A percentile compares a stretch with the other conserved stretches of the same genome.
Conservation (phyloP, 2,797 vertebrate species). For the Pangasius sanitwongsei region DNA sequence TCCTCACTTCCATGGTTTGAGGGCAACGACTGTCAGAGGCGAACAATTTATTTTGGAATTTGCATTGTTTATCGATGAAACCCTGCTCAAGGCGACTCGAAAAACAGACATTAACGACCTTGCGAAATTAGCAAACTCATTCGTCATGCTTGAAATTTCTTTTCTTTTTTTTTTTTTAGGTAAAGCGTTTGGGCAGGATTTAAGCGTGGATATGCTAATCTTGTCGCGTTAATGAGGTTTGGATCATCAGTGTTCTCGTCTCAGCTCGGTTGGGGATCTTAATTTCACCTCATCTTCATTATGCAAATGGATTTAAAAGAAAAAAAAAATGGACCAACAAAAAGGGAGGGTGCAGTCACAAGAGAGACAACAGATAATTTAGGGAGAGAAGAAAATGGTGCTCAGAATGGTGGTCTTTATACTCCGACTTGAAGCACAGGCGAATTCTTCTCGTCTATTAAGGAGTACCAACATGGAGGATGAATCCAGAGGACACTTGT, state of each 20-base stretch:
- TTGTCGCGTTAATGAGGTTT: slow-evolving; percentile 56
- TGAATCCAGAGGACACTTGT: slow-evolving; percentile 29
- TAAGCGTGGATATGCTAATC: slow-evolving; percentile 58
- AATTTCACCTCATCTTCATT: slow-evolving; percentile 83
- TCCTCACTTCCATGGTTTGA: slow-evolving; percentile 26
- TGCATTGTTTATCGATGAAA: slow-evolving; percentile 32
- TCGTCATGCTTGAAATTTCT: slow-evolving; percentile 44
- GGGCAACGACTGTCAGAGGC: slow-evolving; percentile 5
- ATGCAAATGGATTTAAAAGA: slow-evolving; percentile 78
- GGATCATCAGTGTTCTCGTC: slow-evolving; percentile 50
- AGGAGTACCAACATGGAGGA: slow-evolving; percentile 30
- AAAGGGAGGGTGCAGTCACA: slow-evolving; percentile 36
- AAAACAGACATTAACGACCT: slow-evolving; percentile 49
- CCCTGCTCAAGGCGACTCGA: slow-evolving; percentile 21
- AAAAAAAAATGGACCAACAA: slow-evolving; percentile 70
- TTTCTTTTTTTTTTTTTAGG: slow-evolving; percentile 35
- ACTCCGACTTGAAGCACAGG: slow-evolving; percentile 11
- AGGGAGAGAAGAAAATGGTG: slow-evolving; percentile 28
- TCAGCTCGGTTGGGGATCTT: slow-evolving; percentile 73
- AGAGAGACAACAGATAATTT: slow-evolving; percentile 21
- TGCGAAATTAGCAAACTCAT: slow-evolving; percentile 51
- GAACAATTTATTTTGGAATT: slow-evolving; percentile 10
- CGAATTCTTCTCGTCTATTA: neutral
- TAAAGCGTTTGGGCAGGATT: slow-evolving; percentile 46
- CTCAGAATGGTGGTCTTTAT: slow-evolving; percentile 1